phyloP scores from a whole-genome alignment of 30 jellyfish, hydroid and myxozoan species.

The Aurelia aurita region DNA sequence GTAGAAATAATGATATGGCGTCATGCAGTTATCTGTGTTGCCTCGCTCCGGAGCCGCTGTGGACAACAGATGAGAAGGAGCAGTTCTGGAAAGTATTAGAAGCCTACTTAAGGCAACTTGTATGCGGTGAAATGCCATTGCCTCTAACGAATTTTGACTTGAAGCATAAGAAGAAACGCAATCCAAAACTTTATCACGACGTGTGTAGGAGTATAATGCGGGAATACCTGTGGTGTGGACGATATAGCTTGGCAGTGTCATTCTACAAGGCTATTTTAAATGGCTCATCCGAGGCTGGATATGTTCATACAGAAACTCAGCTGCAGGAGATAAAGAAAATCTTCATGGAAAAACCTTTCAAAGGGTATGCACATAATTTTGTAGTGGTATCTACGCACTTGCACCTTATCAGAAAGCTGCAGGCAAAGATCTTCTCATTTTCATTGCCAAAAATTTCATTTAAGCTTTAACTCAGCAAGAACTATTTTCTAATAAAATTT shows the following conservation, averaged over 20 bases:
- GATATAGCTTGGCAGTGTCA: constrained; percentile 45
- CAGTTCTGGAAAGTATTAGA: constrained; percentile 37
- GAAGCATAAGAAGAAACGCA: neutral
- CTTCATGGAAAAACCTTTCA: constrained; percentile 42
- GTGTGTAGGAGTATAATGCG: constrained; percentile 14
- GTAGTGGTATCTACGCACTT: too few relatives aligned
- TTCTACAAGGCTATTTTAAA: neutral
- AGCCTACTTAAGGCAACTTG: constrained; percentile 3
- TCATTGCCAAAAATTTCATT: too few relatives aligned
- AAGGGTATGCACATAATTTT: constrained; percentile 13
- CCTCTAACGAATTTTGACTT: neutral
- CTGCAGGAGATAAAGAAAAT: constrained; percentile 17
- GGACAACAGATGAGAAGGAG: constrained; percentile 57
- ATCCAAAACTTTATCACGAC: neutral
- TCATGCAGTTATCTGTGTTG: constrained; percentile 45
- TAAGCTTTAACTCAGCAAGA: too few relatives aligned
- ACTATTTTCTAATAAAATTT: too few relatives aligned
- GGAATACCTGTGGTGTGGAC: constrained; percentile 50
- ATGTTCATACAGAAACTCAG: constrained; percentile 1
- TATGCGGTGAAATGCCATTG: constrained; percentile 11
- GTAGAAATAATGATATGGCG: neutral
- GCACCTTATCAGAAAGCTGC: too few relatives aligned
- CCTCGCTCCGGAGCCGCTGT: constrained; percentile 36
- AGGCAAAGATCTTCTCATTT: too few relatives aligned
- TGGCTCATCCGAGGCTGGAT: neutral